Base-by-base conservation (phyloP, 2,797 vertebrate species). In the Lindbergichthys nudifrons region DNA sequence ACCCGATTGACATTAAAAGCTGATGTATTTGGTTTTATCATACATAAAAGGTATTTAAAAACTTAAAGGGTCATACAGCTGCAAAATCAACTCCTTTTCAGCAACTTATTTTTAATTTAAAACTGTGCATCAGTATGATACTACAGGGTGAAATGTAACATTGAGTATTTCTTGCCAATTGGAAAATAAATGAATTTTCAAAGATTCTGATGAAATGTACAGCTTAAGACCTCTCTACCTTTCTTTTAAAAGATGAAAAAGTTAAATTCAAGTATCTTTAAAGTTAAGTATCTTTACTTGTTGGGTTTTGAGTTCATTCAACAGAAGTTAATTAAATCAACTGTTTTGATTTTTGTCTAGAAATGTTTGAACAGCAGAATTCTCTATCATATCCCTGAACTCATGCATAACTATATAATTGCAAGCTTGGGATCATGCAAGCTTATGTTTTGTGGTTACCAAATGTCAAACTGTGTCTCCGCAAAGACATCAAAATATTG, bases 121-220 rank as follows among this genome's bases (percentile, higher is more conserved):
- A 70, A 16, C 14, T 53, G n/a, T 5, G n/a, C 48, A 70, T 68
- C 23, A 39, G 39, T 48, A 6, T 30, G 46, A 65, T 19, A 59
- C 61, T 21, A 10, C 32, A 45, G 36, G 54, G 14, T 26, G 26
- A 26, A 26, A 26, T 26, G 4, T 26, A 26, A 26, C 26, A 26
- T 26, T 26, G 4, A 26, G 26, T 26, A 5, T 26, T 26, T 26
- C 26, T 26, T 26, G 26, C 26, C 26, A 26, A 26, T 26, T 26
- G 26, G 26, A 26, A 26, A 26, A 26, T 5, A 26, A 26, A 26
- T 26, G 26, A 26, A 26, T 26, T 26, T 26, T 26, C 26, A 26
- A 26, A 26, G 26, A 26, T 26, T 26, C 26, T 26, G 26, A 26
- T 26, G 69, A 14, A 45, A 12, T 26, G 5, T 36, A 14, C 5